These are phyloP conservation scores for Laticauda laticaudata DNA, from an alignment of 2,113 vertebrate species.

Conservation along the genomic window DNA sequence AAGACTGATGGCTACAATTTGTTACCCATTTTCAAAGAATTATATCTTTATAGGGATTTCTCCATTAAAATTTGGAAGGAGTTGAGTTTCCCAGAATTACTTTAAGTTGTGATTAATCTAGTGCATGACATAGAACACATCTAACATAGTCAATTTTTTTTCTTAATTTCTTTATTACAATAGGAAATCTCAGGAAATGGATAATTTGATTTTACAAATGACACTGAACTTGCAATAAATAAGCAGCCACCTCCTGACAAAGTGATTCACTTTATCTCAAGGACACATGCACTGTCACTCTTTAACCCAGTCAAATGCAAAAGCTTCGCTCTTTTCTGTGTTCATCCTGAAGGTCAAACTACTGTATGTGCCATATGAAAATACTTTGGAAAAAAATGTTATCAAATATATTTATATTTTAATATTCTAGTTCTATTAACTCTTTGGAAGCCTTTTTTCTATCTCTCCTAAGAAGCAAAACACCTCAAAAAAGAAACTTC, in stretches of 20 bases:
- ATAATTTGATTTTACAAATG: slow-evolving; percentile 39
- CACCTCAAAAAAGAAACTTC: background rate
- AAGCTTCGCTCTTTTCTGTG: slow-evolving; percentile 50
- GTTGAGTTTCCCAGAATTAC: background rate
- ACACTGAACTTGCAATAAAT: slow-evolving; percentile 54
- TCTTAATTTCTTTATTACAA: slow-evolving; percentile 35
- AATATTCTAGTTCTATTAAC: slow-evolving; percentile 22
- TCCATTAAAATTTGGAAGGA: background rate
- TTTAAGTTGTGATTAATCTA: slow-evolving; percentile 33
- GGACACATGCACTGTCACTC: slow-evolving; percentile 50
- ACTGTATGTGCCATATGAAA: slow-evolving; percentile 53
- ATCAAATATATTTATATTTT: slow-evolving; percentile 44
- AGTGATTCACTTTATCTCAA: slow-evolving; percentile 59
- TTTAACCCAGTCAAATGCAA: slow-evolving; percentile 41
- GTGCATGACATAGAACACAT: slow-evolving; percentile 16
- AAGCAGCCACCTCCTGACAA: slow-evolving; percentile 52
- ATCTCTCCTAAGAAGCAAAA: background rate
- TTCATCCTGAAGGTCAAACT: slow-evolving; percentile 57
- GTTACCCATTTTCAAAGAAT: background rate
- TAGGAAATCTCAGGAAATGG: slow-evolving; percentile 35
- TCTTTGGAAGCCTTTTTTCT: background rate
- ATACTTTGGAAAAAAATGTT: slow-evolving; percentile 38
- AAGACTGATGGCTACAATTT: too few relatives aligned
- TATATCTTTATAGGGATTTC: background rate
- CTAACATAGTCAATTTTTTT: slow-evolving; percentile 31